Percentiles rank a stretch among this genome's conserved stretches.
Evolutionary conservation across 2,797 vertebrate species (phyloP).

Genomic region (Coregonus suidteri): DNA sequence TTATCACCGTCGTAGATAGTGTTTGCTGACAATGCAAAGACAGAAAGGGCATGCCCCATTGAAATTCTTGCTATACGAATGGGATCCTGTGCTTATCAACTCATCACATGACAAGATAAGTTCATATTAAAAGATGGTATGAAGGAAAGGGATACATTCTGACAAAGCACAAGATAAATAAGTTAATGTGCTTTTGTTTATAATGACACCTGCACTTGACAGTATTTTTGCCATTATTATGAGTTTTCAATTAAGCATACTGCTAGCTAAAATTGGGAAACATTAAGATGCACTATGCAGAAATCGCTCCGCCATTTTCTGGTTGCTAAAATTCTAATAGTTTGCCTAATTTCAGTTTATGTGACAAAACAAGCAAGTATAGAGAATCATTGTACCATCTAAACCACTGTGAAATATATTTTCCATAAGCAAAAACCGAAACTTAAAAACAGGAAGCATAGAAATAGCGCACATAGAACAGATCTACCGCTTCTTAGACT

Average conservation of each 20-base stretch:
- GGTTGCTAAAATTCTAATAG: too few species aligned
- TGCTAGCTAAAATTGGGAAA: too few species aligned
- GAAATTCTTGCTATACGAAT: not conserved
- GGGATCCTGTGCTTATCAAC: not conserved
- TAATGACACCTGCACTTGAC: not conserved
- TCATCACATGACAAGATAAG: not conserved
- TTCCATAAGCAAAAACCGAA: too few species aligned
- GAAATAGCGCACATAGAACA: too few species aligned
- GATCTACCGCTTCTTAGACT: too few species aligned
- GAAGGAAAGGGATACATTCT: not conserved
- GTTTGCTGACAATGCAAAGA: constrained; percentile 81
- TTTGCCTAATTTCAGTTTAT: too few species aligned
- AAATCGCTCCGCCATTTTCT: too few species aligned
- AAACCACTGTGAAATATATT: too few species aligned
- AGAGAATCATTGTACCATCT: too few species aligned
- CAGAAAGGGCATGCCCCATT: not conserved
- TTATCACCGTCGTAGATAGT: constrained; percentile 92
- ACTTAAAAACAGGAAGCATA: too few species aligned
- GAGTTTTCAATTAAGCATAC: not conserved
- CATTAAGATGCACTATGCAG: too few species aligned
- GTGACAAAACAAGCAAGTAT: too few species aligned
- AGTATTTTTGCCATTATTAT: not conserved
- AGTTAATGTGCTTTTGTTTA: not conserved
- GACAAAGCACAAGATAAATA: not conserved
- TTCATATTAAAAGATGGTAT: not conserved